Conservation (phyloP, 2,113 vertebrate genomes). For the Cairina moschata region DNA sequence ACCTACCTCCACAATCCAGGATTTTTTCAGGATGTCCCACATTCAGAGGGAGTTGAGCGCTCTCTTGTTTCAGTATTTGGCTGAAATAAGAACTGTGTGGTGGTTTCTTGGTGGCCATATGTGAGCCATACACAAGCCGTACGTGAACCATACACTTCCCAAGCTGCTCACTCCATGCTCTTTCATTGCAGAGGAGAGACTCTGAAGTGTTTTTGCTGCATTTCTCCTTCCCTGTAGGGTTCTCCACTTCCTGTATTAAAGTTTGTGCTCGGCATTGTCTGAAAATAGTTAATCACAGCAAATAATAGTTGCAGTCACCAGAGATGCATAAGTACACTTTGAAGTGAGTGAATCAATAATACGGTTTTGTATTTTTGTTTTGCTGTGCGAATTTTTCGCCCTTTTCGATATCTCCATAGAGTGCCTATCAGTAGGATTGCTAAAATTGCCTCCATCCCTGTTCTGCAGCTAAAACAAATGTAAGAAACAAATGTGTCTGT, state of each 20-base stretch:
- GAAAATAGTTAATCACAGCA: slow-evolving; percentile 40
- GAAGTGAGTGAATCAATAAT: slow-evolving; percentile 41
- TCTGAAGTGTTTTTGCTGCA: neutral
- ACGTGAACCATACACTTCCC: neutral
- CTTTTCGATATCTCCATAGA: neutral
- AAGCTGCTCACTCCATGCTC: neutral
- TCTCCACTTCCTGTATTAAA: slow-evolving; percentile 10
- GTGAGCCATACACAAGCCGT: neutral
- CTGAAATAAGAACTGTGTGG: neutral
- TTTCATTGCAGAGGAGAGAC: neutral
- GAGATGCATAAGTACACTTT: slow-evolving; percentile 54
- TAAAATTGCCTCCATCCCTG: neutral
- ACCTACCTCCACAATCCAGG: neutral
- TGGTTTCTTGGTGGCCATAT: neutral
- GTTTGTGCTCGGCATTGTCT: slow-evolving; percentile 20
- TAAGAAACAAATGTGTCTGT: neutral
- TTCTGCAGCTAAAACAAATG: neutral
- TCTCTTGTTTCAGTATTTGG: neutral
- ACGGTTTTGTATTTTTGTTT: neutral
- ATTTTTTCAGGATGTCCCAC: neutral
- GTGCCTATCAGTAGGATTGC: neutral
- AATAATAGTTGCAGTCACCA: slow-evolving; percentile 44
- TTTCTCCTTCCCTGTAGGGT: neutral
- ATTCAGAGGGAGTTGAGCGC: neutral
- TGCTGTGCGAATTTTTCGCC: neutral